Evolutionary conservation across 2,888 invertebrate species (phyloP).

Genomic region (Cremastinae sp.): DNA sequence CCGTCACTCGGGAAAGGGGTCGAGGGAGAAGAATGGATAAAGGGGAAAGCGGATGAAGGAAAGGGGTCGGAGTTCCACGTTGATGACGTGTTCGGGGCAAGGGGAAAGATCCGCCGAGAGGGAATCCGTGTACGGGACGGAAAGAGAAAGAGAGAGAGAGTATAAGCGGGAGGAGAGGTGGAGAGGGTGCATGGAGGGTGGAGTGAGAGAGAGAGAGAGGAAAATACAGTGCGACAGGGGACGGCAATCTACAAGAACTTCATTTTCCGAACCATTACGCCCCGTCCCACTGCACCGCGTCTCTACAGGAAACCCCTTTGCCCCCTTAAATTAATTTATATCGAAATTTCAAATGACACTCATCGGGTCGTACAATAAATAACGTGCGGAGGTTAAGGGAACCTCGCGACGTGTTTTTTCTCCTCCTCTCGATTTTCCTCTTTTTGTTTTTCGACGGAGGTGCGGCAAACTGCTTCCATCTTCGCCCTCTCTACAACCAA

Average conservation of each 20-base stretch:
- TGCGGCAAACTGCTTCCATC: slow-evolving; percentile 41
- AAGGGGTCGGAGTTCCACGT: slow-evolving; percentile 67
- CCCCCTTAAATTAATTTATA: slow-evolving; percentile 78
- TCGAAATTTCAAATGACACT: slow-evolving; percentile 79
- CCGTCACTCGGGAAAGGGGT: slow-evolving; percentile 39
- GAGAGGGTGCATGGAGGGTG: slow-evolving; percentile 22
- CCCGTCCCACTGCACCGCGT: slow-evolving; percentile 70
- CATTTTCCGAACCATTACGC: slow-evolving; percentile 79
- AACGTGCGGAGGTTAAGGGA: slow-evolving; percentile 62
- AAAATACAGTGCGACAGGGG: slow-evolving; percentile 50
- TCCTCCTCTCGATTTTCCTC: not conserved
- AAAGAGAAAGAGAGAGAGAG: slow-evolving; percentile 42
- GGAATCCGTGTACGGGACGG: slow-evolving; percentile 30
- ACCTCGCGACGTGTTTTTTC: slow-evolving; percentile 27
- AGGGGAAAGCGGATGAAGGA: slow-evolving; percentile 61
- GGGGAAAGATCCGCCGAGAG: slow-evolving; percentile 63
- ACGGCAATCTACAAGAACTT: slow-evolving; percentile 76
- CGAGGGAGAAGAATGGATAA: slow-evolving; percentile 39
- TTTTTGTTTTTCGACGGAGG: slow-evolving; percentile 49
- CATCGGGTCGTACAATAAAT: slow-evolving; percentile 76
- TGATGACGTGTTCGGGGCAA: slow-evolving; percentile 49
- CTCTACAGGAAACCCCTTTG: slow-evolving; percentile 71
- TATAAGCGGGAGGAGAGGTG: slow-evolving; percentile 13
- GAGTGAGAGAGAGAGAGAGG: slow-evolving; percentile 11
- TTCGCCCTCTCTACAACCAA: slow-evolving; percentile 15